Evolutionary conservation across 2,888 invertebrate species (phyloP), one percentile per base, ranked within the genome.

Genomic region (Eristalis arbustorum): DNA sequence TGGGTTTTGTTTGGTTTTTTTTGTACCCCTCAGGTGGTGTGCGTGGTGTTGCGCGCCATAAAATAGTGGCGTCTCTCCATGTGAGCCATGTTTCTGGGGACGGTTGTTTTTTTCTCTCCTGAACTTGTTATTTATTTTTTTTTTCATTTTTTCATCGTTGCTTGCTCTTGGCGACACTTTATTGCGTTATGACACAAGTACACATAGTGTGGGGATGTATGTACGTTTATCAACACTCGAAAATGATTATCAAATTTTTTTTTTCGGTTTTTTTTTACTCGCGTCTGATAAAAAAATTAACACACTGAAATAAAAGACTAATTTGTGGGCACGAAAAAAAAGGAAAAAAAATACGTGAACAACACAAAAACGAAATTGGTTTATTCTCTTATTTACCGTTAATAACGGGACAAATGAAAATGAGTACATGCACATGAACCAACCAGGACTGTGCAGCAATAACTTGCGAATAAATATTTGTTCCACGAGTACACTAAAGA

Each of bases 211-310:
- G 23, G 40, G 34, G n/a, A 8, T 63, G 31, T 63, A 57, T 74
- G 42, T 62, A 23, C 42, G 57, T 67, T 80, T 71, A 80, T 80
- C 80, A 84, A 75, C 84, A 79, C 84, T 84, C 57, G 28, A 84
- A 71, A 84, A 63, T 18, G 69, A 78, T 56, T 77, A 82, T 76
- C 62, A 79, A 22, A 63, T 57, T 68, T 18, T 42, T 42, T n/a
- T n/a, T n/a, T 42, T 42, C 49, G 18, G 18, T 49, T 62, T 56
- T 62, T 68, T 57, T 57, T 49, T 22, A 8, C 31, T 31, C 31
- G 31, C 31, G 31, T 34, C 42, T 56, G 13, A 42, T 63, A 67
- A 62, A 49, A 31, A 56, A 22, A 40, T 31, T 2, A 18, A 40
- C 68, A 42, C 40, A 71, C 69, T 74, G 56, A 64, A 75, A 68